Base-by-base conservation (phyloP, 2,888 invertebrate species). In the Drosophila mayaguana region DNA sequence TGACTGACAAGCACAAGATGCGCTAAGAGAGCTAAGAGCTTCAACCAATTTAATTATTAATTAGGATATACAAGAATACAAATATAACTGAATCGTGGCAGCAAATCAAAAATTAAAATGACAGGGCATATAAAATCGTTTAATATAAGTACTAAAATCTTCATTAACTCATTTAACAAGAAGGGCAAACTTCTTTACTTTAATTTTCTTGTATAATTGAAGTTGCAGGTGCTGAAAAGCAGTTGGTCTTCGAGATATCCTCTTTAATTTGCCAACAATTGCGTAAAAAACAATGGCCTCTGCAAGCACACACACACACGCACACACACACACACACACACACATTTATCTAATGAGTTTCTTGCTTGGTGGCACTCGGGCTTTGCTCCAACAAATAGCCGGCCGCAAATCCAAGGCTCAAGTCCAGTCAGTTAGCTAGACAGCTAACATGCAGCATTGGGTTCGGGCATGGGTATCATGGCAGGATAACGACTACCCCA, bases 321-420 rank as follows among this genome's bases (percentile, higher is more conserved):
- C 36, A 6, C 14, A 36, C 36, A 36, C 36, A 0, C 14, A 14
- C 14, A 14, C 36, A 36, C 36, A 32, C n/a, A 46, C 40, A 18
- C 56, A 56, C 62, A 70, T 65, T 51, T 42, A 65, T 66, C 61
- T 61, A 76, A 71, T 77, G 72, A 80, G 66, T 66, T 66, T 80
- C 65, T 54, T 71, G 56, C 45, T 60, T 63, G 51, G 80, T 63
- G 61, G 46, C 63, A 55, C 28, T 53, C 51, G 61, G 63, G 46
- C 63, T 71, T 53, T 66, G 71, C 61, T 28, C 38, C 55, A 53
- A 65, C 71, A 79, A 76, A 66, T 66, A 65, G 73, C 48, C n/a
- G 46, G 42, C 51, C 59, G 42, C 68, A 72, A 62, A 55, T 42
- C 70, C 61, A 59, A 40, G 62, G 32, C 25, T 46, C 63, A 62